phyloP scores from a whole-genome alignment of 2,797 vertebrate species.

The Siniperca obscura region DNA sequence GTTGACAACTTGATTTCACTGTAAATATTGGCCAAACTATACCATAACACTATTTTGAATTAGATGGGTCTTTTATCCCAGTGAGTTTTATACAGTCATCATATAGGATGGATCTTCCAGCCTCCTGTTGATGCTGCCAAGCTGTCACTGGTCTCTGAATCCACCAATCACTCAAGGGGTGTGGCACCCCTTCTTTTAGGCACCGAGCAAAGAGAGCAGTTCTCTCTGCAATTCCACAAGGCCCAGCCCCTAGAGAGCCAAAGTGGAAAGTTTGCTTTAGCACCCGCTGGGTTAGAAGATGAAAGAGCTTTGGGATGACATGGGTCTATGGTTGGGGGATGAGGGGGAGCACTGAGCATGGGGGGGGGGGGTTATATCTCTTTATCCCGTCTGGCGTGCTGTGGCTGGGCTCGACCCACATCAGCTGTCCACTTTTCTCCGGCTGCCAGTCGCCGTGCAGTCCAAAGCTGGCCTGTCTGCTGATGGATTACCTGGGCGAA shows the following conservation, averaged over 20 bases:
- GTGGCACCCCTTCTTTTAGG: slow-evolving; percentile 66
- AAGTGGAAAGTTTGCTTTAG: slow-evolving; percentile 88
- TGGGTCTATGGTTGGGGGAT: slow-evolving; percentile 66
- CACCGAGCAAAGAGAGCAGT: slow-evolving; percentile 53
- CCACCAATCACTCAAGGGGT: slow-evolving; percentile 64
- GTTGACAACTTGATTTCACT: slow-evolving; percentile 45
- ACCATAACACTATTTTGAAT: slow-evolving; percentile 6
- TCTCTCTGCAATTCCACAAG: slow-evolving; percentile 72
- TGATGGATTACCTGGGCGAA: slow-evolving; percentile 83
- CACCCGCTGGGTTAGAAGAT: slow-evolving; percentile 82
- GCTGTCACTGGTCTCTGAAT: slow-evolving; percentile 56
- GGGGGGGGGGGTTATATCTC: slow-evolving; percentile 79
- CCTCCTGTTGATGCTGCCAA: slow-evolving; percentile 57
- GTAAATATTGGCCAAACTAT: slow-evolving; percentile 14
- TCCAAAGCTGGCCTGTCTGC: slow-evolving; percentile 86
- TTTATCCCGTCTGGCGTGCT: slow-evolving; percentile 87
- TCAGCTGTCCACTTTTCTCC: slow-evolving; percentile 82
- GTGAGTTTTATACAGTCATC: slow-evolving; percentile 49
- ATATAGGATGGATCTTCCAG: slow-evolving; percentile 33
- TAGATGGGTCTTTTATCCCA: slow-evolving; percentile 9
- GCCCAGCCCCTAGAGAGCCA: slow-evolving; percentile 74
- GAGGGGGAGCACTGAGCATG: slow-evolving; percentile 58
- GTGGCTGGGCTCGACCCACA: slow-evolving; percentile 71
- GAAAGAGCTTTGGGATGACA: slow-evolving; percentile 83
- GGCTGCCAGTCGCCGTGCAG: slow-evolving; percentile 71